These are phyloP conservation scores for Drosophila emarginata DNA, from an alignment of 2,888 invertebrate species.

Conservation along the genomic window DNA sequence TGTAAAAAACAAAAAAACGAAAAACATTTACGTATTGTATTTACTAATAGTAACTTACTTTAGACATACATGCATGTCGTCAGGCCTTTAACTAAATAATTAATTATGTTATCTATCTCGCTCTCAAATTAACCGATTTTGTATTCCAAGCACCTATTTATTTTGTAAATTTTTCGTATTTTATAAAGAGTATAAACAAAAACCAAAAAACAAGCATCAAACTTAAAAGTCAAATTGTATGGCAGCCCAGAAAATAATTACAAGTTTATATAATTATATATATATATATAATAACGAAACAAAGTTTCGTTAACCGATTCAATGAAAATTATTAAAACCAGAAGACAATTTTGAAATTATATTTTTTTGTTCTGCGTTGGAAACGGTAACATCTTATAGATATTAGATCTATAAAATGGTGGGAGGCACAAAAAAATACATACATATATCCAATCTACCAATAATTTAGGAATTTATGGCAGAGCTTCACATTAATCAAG, in stretches of 20 bases:
- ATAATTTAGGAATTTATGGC: too few species aligned
- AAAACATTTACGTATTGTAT: slow-evolving; percentile 26
- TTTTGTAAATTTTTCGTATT: slow-evolving; percentile 20
- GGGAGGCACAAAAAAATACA: too few species aligned
- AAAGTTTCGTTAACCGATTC: slow-evolving; percentile 5
- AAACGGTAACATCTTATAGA: too few species aligned
- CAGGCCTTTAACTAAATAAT: slow-evolving; percentile 12
- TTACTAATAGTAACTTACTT: slow-evolving; percentile 21
- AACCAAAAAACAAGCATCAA: not conserved
- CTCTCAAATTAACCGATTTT: slow-evolving; percentile 10
- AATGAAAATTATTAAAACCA: slow-evolving; percentile 7
- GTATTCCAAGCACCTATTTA: slow-evolving; percentile 19
- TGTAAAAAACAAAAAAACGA: not conserved
- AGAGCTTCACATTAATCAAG: too few species aligned
- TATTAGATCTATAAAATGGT: too few species aligned
- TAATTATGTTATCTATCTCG: not conserved
- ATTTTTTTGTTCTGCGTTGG: not conserved
- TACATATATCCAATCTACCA: too few species aligned
- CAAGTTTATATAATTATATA: not conserved
- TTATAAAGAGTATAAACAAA: slow-evolving; percentile 5
- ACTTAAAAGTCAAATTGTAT: slow-evolving; percentile 3
- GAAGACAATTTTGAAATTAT: slow-evolving; percentile 8
- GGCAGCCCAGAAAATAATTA: not conserved
- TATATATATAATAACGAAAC: slow-evolving; percentile 8
- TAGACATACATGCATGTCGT: slow-evolving; percentile 12